Evolutionary conservation across 2,888 invertebrate species (phyloP), one percentile per base, ranked within the genome.

Genomic region (Drosophila mulleri): DNA sequence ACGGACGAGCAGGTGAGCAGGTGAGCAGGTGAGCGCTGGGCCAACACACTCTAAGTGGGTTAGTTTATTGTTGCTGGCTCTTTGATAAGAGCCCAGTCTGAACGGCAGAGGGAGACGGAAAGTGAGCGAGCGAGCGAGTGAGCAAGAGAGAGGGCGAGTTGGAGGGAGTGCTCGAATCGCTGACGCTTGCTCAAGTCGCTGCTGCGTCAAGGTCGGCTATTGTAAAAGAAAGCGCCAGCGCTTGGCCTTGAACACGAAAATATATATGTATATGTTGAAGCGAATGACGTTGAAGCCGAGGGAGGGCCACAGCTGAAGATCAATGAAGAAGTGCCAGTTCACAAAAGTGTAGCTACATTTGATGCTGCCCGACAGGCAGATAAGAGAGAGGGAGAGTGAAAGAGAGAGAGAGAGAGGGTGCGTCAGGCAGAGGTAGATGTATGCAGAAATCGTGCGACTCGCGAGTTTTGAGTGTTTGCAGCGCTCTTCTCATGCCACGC

Each of bases 1-100:
- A 50, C 47, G 44, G 64, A 63, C 50, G 9, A 29, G 29, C 29
- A 29, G 29, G 29, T 29, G 29, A 29, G 29, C 8, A 37, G 66
- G 57, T 64, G 58, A 58, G 64, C 73, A 71, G 68, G 67, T 78
- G 78, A 73, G 64, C 45, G 71, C 45, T 53, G 23, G 42, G 44
- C 66, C 90, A 90, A 90, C 82, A 87, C 57, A 89, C 86, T 72
- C 65, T 75, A 90, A 90, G 88, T 90, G 88, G 86, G 90, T 87
- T 87, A 88, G 64, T 78, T 82, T 12, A 56, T 35, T 56, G 64
- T 57, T 57, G 47, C 35, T 63, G 67, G 50, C 78, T 44, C 74
- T 67, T 67, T 82, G 79, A 78, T 79, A 78, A 78, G 78, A 72
- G 71, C 69, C 32, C 8, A 32, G 69, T 67, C 78, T 67, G 59